phyloP scores from a whole-genome alignment of 2,797 vertebrate genomes.

The Helostoma temminkii region DNA sequence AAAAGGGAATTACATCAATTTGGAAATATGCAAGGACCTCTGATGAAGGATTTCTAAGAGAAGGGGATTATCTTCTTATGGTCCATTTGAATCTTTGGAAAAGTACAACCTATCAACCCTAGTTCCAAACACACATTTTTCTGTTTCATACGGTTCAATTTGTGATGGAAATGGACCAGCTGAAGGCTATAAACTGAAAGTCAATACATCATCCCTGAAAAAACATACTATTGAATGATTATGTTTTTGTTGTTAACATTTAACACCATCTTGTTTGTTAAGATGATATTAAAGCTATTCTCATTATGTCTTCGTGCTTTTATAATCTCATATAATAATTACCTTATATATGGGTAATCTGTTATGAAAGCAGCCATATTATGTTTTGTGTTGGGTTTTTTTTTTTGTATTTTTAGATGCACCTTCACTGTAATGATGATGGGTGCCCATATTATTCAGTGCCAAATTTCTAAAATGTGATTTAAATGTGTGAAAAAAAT shows the following conservation, averaged over 20 bases:
- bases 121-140: conserved; percentile 18
- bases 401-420: too few relatives aligned
- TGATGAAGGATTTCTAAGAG: conserved; percentile 59
- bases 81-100: conserved; percentile 39
- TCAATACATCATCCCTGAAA: conserved; percentile 16
- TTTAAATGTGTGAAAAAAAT: too few relatives aligned
- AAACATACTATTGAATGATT: conserved; percentile 2
- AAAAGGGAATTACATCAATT: conserved; percentile 62
- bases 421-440: too few relatives aligned
- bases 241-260: background rate
- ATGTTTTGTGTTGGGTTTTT: too few relatives aligned
- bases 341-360: too few relatives aligned
- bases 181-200: conserved; percentile 18
- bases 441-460: too few relatives aligned
- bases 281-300: background rate
- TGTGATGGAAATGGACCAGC: conserved; percentile 21
- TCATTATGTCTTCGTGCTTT: background rate
- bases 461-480: too few relatives aligned
- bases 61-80: conserved; percentile 56
- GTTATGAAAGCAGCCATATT: too few relatives aligned
- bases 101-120: conserved; percentile 9
- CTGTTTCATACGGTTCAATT: conserved; percentile 18
- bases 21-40: conserved; percentile 45
- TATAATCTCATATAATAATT: too few relatives aligned
- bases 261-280: background rate